Conservation (phyloP, 2,888 invertebrate genomes). For the Anodontia alba region DNA sequence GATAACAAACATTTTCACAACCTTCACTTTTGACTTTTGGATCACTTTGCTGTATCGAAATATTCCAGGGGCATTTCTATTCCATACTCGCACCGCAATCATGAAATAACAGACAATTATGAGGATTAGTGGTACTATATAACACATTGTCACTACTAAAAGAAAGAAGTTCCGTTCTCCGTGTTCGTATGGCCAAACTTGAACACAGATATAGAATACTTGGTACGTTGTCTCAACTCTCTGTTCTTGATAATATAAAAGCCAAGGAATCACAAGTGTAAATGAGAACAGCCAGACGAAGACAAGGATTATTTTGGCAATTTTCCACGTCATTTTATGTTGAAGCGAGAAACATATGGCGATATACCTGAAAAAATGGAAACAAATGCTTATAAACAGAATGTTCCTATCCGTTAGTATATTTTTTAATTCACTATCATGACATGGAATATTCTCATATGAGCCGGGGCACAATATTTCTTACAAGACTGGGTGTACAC, state of each 20-base stretch:
- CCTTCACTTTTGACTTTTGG: slow-evolving; percentile 96
- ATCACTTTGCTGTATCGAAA: slow-evolving; percentile 86
- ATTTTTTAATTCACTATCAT: neutral
- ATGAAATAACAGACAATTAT: slow-evolving; percentile 96
- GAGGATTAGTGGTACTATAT: slow-evolving; percentile 94
- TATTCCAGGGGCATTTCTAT: slow-evolving; percentile 95
- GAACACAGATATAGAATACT: slow-evolving; percentile 66
- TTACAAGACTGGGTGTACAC: too few species aligned
- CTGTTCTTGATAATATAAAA: slow-evolving; percentile 91
- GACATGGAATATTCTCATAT: too few species aligned
- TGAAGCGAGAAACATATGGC: slow-evolving; percentile 98
- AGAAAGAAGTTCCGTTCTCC: slow-evolving; percentile 94
- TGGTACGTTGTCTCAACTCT: slow-evolving; percentile 24
- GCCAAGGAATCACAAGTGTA: slow-evolving; percentile 94
- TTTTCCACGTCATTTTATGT: slow-evolving; percentile 94
- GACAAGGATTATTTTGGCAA: slow-evolving; percentile 94
- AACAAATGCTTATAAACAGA: neutral
- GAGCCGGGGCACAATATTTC: too few species aligned
- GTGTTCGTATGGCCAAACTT: slow-evolving; percentile 92
- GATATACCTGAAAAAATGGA: slow-evolving; percentile 90
- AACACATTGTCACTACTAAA: slow-evolving; percentile 94
- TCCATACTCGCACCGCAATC: slow-evolving; percentile 96
- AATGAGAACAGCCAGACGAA: slow-evolving; percentile 95
- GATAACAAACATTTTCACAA: slow-evolving; percentile 97
- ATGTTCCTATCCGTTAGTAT: neutral